Evolutionary conservation across 2,888 invertebrate species (phyloP).

Genomic region (Hermodice carunculata): DNA sequence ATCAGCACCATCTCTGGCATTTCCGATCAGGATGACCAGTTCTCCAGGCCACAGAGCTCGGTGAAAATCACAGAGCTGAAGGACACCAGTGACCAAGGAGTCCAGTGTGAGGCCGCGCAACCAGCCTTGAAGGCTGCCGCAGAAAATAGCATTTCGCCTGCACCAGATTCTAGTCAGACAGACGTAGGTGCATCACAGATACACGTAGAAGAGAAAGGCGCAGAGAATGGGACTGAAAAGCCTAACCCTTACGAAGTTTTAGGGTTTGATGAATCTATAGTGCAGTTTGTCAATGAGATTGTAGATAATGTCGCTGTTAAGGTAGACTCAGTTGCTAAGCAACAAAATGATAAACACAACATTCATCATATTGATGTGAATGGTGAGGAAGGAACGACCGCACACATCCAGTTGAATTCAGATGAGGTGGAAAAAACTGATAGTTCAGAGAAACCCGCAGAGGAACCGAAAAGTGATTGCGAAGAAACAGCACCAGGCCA

Average conservation of each 20-base stretch:
- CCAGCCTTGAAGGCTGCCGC: no score
- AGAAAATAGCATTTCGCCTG: conserved; percentile 32
- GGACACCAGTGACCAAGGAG: conserved; percentile 31
- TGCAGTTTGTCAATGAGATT: conserved; percentile 39
- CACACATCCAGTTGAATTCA: no score
- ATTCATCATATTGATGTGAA: no score
- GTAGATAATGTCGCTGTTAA: conserved; percentile 31
- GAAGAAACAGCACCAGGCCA: no score
- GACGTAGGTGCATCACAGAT: conserved; percentile 32
- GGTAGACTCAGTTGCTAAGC: no score
- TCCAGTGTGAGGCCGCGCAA: conserved; percentile 23
- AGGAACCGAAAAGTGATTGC: no score
- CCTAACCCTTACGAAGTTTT: conserved; percentile 19
- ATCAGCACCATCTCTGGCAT: conserved; percentile 94
- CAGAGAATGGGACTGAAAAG: conserved; percentile 25
- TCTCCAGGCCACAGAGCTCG: conserved; percentile 39
- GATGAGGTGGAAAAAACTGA: no score
- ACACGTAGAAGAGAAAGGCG: conserved; percentile 24
- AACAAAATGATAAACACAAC: no score
- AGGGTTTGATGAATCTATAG: conserved; percentile 29
- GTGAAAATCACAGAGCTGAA: conserved; percentile 58
- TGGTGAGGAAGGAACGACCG: no score
- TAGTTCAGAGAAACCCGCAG: no score
- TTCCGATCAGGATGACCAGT: conserved; percentile 29
- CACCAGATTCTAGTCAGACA: conserved; percentile 20